These are phyloP conservation scores for Anabacerthia variegaticeps DNA, from an alignment of 2,797 vertebrate species.

Conservation along the genomic window DNA sequence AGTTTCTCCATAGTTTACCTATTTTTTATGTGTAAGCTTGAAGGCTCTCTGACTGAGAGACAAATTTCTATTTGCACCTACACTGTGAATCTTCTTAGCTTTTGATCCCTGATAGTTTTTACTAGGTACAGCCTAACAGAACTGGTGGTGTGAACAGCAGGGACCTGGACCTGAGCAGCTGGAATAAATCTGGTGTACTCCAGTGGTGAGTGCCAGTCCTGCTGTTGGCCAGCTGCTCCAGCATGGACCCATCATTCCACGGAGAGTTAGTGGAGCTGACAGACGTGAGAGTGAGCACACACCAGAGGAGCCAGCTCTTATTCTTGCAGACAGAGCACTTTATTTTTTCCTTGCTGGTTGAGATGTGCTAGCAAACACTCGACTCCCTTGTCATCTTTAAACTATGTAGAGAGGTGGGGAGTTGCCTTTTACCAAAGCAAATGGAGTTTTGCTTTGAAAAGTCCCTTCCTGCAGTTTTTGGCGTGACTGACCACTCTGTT, in stretches of 20 bases:
- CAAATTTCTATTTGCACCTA: neutral
- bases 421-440: neutral
- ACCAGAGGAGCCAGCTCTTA: neutral
- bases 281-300: neutral
- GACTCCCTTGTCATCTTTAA: neutral
- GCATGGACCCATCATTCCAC: neutral
- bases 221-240: neutral
- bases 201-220: neutral
- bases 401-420: slow-evolving; percentile 17
- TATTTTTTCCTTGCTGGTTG: slow-evolving; percentile 15
- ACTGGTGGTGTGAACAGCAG: neutral
- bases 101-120: neutral
- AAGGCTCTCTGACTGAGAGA: neutral
- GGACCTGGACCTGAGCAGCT: slow-evolving; percentile 23
- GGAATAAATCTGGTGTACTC: neutral
- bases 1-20: neutral
- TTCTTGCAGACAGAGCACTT: neutral
- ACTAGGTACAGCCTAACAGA: neutral
- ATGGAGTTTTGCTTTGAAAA: slow-evolving; percentile 27
- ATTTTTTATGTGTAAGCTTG: neutral
- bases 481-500: neutral
- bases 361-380: neutral
- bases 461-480: slow-evolving; percentile 10
- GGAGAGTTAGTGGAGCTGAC: neutral
- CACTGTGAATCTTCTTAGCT: neutral